Conservation (phyloP, 2,888 invertebrate genomes). For the Heteromurus nitidus region DNA sequence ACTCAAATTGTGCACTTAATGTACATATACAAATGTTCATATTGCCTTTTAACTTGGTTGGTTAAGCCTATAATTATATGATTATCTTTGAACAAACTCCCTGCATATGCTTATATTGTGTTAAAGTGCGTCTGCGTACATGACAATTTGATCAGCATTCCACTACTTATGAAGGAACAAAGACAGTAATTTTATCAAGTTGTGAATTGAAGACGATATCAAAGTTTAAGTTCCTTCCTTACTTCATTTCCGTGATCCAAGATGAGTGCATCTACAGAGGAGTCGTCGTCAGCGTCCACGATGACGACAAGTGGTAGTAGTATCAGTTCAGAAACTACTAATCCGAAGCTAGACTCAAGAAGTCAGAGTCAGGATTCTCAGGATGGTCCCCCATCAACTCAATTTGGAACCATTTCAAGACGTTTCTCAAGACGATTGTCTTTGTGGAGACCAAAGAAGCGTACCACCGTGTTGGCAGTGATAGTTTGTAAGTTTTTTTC, state of each 20-base stretch:
- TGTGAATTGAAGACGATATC: background rate
- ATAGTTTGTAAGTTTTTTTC: conserved; percentile 61
- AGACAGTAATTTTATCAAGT: conserved; percentile 16
- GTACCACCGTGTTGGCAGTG: conserved; percentile 64
- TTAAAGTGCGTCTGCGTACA: background rate
- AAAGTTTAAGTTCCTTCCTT: conserved; percentile 1
- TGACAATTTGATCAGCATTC: background rate
- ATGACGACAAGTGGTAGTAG: conserved; percentile 16
- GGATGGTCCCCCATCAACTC: conserved; percentile 29
- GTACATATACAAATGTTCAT: background rate
- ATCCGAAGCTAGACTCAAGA: conserved; percentile 18
- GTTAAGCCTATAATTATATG: background rate
- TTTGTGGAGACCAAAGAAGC: conserved; percentile 62
- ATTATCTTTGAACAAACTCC: no score
- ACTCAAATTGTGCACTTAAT: background rate
- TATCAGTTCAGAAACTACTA: conserved; percentile 10
- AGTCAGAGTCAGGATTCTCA: background rate
- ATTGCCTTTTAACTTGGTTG: background rate
- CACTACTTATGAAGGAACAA: conserved; percentile 37
- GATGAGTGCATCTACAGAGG: conserved; percentile 44
- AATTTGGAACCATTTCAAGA: conserved; percentile 55
- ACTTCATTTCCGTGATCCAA: conserved; percentile 47
- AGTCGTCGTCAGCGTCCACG: conserved; percentile 39
- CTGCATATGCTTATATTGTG: background rate
- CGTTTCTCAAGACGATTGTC: conserved; percentile 27